Evolutionary conservation across 1,140 invertebrate genomes (phyloP), one percentile per base, ranked within the genome.

Genomic region (Gyrodactylus bullatarudis): DNA sequence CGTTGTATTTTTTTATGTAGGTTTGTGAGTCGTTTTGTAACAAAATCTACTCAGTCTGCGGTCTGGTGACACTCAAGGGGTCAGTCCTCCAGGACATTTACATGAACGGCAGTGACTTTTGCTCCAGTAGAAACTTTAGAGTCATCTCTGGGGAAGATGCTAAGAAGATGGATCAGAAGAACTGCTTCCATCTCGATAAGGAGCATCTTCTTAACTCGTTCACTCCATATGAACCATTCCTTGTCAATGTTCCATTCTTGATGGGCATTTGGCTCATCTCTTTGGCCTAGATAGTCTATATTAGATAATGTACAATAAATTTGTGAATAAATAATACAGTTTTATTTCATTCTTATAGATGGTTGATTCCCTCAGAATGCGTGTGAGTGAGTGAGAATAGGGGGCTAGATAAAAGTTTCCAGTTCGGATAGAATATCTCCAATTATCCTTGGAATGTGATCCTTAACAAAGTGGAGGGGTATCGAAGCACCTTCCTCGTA

Each of bases 71-170:
- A 75, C 69, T 79, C 75, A 79, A 79, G 76, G 79, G 80, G 0
- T 78, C 78, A 1, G 73, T 78, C 21, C 79, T 81, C 26, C 76
- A 75, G 26, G 76, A 78, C 24, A 76, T 81, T 8, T 81, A 80
- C 74, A 75, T 75, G 0, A 79, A 78, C 75, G 80, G 80, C 23
- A 73, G 74, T 8, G 76, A 77, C 20, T 81, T 79, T 75, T 81
- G 80, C 75, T 72, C 75, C 23, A 80, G 79, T 74, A 75, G 79
- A 68, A 76, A 78, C 54, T 81, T 78, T 75, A 75, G 78, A 72
- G 78, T 80, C 23, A 76, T 76, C 26, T 73, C 75, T 54, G 34
- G n/a, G 8, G 34, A n/a, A 54, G 34, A 54, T n/a, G 34, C 34
- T 54, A n/a, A n/a, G n/a, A n/a, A n/a, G 8, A 68, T 73, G 21